Conservation (phyloP, 2,888 invertebrate genomes). For the Lamproptera curius region DNA sequence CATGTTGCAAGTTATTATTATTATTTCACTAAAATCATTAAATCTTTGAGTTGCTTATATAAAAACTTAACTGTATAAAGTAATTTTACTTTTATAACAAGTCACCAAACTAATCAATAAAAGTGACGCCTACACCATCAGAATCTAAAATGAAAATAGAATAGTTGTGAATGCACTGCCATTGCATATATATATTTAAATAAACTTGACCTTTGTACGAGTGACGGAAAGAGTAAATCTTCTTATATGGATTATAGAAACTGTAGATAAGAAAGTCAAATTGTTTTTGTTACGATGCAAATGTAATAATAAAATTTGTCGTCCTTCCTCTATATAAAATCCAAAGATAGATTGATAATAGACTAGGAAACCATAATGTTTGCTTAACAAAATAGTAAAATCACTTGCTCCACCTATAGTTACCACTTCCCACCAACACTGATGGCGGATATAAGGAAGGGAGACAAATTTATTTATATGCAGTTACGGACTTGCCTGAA, state of each 20-base stretch:
- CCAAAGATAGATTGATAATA: constrained; percentile 3
- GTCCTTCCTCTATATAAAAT: not conserved
- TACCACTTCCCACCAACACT: constrained; percentile 16
- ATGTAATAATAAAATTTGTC: constrained; percentile 6
- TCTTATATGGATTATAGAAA: constrained; percentile 10
- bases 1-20: not conserved
- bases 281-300: constrained; percentile 22
- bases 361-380: no score
- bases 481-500: not conserved
- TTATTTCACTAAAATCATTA: no score
- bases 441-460: not conserved
- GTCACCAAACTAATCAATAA: not conserved
- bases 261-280: constrained; percentile 31
- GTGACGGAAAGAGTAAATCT: not conserved
- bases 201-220: constrained; percentile 27
- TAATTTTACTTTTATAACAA: not conserved
- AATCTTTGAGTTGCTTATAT: no score
- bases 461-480: constrained; percentile 4
- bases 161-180: constrained; percentile 45
- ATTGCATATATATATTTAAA: constrained; percentile 35
- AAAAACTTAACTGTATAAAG: no score
- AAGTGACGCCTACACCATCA: not conserved
- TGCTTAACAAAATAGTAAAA: no score
- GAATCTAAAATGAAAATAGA: constrained; percentile 19
- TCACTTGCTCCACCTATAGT: constrained; percentile 10